Evolutionary conservation across 2,888 invertebrate species (phyloP).

Genomic region (Nycteola revayana): DNA sequence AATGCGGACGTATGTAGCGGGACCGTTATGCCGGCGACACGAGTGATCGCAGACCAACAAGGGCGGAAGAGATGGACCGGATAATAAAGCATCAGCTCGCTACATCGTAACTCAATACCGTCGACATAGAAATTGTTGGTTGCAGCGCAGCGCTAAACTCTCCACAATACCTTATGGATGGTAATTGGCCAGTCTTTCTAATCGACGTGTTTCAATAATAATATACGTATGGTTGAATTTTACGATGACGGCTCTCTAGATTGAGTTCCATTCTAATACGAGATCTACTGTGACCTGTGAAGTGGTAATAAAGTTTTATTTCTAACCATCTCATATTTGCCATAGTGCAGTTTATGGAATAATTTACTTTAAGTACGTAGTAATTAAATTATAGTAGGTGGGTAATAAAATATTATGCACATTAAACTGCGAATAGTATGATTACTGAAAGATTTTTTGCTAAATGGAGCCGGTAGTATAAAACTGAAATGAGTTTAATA

Average conservation of each 20-base stretch:
- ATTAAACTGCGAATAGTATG: neutral
- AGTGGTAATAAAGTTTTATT: slow-evolving; percentile 9
- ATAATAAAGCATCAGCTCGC: slow-evolving; percentile 75
- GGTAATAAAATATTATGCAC: neutral
- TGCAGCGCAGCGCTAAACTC: slow-evolving; percentile 54
- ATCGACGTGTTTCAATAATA: slow-evolving; percentile 62
- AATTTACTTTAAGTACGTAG: neutral
- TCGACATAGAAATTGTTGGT: slow-evolving; percentile 75
- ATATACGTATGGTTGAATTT: slow-evolving; percentile 37
- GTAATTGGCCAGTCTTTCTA: slow-evolving; percentile 61
- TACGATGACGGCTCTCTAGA: slow-evolving; percentile 35
- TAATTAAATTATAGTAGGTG: neutral
- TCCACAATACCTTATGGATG: slow-evolving; percentile 56
- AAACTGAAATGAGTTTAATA: neutral
- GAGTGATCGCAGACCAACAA: slow-evolving; percentile 73
- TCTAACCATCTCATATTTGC: slow-evolving; percentile 5
- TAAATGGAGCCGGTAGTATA: neutral
- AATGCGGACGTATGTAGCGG: slow-evolving; percentile 64
- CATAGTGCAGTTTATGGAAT: too few species aligned
- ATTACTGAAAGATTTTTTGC: neutral
- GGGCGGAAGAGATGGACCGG: slow-evolving; percentile 78
- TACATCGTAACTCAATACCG: slow-evolving; percentile 72
- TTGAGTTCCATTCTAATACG: slow-evolving; percentile 30
- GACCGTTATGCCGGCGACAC: slow-evolving; percentile 72
- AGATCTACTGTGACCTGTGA: slow-evolving; percentile 8